A percentile compares a stretch with the other conserved stretches of the same genome.
Evolutionary conservation across 2,888 invertebrate species (phyloP).

Genomic region (Mimumesa dahlbomi): DNA sequence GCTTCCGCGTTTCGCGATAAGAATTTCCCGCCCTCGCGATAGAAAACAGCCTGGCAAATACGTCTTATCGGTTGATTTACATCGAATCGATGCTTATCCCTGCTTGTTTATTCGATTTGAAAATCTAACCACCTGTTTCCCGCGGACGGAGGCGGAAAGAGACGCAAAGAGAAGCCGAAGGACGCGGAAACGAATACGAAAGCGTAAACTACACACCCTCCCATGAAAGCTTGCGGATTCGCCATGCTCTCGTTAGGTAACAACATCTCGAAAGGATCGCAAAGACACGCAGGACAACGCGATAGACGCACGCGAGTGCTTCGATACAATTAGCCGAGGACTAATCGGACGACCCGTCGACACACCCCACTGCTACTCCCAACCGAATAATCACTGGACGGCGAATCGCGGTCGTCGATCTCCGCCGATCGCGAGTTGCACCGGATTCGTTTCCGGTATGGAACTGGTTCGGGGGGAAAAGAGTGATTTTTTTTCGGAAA

Average conservation of each 20-base stretch:
- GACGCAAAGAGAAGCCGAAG: too few species aligned
- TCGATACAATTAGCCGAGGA: not conserved
- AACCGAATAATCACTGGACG: not conserved
- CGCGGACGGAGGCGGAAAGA: too few species aligned
- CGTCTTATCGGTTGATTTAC: too few species aligned
- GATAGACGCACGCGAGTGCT: not conserved
- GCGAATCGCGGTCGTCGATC: not conserved
- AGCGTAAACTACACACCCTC: too few species aligned
- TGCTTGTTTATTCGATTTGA: too few species aligned
- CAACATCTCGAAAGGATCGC: constrained; percentile 63
- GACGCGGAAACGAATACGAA: too few species aligned
- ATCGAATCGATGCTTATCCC: too few species aligned
- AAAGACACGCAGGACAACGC: constrained; percentile 9
- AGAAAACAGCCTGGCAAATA: too few species aligned
- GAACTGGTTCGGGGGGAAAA: not conserved
- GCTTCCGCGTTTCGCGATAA: constrained; percentile 43
- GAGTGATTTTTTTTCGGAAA: not conserved
- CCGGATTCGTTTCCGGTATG: too few species aligned
- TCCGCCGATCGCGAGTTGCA: not conserved
- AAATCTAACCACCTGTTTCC: too few species aligned
- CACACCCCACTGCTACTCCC: not conserved
- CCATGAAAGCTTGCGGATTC: too few species aligned
- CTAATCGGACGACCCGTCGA: not conserved
- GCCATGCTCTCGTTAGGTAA: constrained; percentile 73
- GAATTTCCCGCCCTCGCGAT: constrained; percentile 16